Conservation (phyloP, 2,888 invertebrate species). For the Tetranychus truncatus region DNA sequence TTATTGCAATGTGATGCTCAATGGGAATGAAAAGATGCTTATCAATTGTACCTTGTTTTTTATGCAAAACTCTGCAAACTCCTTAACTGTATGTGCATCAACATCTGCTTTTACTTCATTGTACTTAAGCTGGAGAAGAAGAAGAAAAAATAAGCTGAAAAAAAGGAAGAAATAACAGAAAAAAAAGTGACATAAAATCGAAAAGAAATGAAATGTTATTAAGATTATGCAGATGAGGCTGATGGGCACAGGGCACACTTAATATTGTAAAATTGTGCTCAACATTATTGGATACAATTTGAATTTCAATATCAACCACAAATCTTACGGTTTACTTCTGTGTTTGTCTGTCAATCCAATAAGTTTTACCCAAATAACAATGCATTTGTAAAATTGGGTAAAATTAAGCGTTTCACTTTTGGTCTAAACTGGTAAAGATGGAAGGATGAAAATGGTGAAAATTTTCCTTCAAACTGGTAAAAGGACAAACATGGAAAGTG, state of each 20-base stretch:
- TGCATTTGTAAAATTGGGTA: too few relatives aligned
- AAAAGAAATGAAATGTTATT: not conserved
- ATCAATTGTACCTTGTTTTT: constrained; percentile 1
- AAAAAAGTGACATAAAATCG: not conserved
- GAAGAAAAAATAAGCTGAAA: not conserved
- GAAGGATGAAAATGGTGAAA: too few relatives aligned
- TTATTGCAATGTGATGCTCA: constrained; percentile 2
- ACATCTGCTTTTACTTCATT: not conserved
- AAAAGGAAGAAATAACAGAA: not conserved
- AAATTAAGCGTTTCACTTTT: too few relatives aligned
- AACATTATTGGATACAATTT: too few relatives aligned
- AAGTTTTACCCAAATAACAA: too few relatives aligned
- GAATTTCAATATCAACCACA: too few relatives aligned
- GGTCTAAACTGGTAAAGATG: too few relatives aligned
- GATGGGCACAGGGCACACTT: not conserved
- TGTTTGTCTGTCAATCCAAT: too few relatives aligned
- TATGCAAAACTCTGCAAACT: not conserved
- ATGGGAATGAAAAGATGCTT: constrained; percentile 5
- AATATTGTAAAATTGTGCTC: not conserved
- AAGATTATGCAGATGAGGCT: not conserved
- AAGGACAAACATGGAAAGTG: too few relatives aligned
- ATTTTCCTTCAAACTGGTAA: too few relatives aligned
- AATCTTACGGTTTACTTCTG: too few relatives aligned
- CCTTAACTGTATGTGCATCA: not conserved
- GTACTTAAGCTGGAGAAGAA: not conserved